These are phyloP conservation scores for Trachythela sp. DNA, from an alignment of 64 coral and sea anemone genomes.

Conservation along the genomic window DNA sequence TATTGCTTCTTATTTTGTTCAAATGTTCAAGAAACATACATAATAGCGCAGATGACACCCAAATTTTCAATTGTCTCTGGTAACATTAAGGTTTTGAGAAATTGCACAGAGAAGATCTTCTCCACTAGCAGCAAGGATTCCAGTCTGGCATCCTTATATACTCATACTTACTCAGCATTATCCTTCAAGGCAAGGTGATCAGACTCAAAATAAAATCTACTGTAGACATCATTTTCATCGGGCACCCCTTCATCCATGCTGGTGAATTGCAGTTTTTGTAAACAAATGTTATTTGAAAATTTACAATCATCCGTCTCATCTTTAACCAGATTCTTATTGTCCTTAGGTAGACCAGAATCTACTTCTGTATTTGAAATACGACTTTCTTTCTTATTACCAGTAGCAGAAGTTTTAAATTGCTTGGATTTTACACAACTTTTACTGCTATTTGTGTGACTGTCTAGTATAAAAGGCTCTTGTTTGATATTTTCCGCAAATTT, in stretches of 20 bases:
- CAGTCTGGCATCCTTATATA: neutral
- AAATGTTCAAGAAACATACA: too few species aligned
- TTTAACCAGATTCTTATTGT: neutral
- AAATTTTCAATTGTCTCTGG: too few species aligned
- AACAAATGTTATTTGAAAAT: neutral
- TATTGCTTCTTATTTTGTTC: too few species aligned
- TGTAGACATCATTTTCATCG: slow-evolving; percentile 46
- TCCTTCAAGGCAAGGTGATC: slow-evolving; percentile 87
- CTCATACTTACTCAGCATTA: slow-evolving; percentile 81
- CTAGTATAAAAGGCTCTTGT: too few species aligned
- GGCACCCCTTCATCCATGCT: slow-evolving; percentile 42
- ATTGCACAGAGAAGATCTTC: too few species aligned
- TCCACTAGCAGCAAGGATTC: too few species aligned
- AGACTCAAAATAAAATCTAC: slow-evolving; percentile 94
- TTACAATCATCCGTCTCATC: neutral
- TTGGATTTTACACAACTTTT: neutral
- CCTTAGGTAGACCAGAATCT: neutral
- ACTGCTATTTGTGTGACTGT: neutral
- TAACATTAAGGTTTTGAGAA: too few species aligned
- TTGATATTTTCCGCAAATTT: too few species aligned
- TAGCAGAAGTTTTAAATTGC: neutral
- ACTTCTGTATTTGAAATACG: neutral
- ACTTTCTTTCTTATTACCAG: neutral
- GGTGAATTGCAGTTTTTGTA: neutral
- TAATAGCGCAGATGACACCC: too few species aligned